A percentile compares a stretch with the other conserved stretches of the same genome.
These are phyloP conservation scores for Odontomyia ornata DNA, from an alignment of 2,888 invertebrate genomes.

Conservation along the genomic window DNA sequence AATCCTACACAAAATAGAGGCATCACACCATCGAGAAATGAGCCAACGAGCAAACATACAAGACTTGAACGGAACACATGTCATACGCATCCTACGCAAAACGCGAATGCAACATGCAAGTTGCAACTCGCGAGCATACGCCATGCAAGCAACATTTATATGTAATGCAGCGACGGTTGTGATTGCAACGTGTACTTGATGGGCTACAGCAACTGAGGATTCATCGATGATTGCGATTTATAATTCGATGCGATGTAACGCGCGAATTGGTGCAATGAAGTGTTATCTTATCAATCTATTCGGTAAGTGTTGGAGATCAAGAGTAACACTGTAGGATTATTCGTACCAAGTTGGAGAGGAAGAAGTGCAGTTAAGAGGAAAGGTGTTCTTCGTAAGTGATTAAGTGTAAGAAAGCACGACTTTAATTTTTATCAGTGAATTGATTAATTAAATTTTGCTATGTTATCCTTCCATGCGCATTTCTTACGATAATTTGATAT, in stretches of 20 bases:
- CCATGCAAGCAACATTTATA: too few species aligned
- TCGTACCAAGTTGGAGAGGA: too few species aligned
- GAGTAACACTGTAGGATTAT: too few species aligned
- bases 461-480: too few species aligned
- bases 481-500: too few species aligned
- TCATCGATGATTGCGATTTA: neutral
- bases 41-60: neutral
- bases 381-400: too few species aligned
- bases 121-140: neutral
- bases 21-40: conserved; percentile 37
- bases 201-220: neutral
- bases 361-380: too few species aligned
- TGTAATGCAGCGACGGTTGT: neutral
- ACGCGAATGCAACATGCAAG: conserved; percentile 37
- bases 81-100: conserved; percentile 48
- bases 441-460: too few species aligned
- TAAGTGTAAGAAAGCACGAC: too few species aligned
- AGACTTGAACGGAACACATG: conserved; percentile 44
- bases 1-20: conserved; percentile 45
- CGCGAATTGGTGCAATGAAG: neutral
- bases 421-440: too few species aligned
- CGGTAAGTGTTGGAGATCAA: too few species aligned
- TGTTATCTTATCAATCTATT: neutral
- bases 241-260: neutral
- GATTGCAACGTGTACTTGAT: conserved; percentile 37